phyloP scores from a whole-genome alignment of 2,888 invertebrate genomes.

The Acheta domesticus region DNA sequence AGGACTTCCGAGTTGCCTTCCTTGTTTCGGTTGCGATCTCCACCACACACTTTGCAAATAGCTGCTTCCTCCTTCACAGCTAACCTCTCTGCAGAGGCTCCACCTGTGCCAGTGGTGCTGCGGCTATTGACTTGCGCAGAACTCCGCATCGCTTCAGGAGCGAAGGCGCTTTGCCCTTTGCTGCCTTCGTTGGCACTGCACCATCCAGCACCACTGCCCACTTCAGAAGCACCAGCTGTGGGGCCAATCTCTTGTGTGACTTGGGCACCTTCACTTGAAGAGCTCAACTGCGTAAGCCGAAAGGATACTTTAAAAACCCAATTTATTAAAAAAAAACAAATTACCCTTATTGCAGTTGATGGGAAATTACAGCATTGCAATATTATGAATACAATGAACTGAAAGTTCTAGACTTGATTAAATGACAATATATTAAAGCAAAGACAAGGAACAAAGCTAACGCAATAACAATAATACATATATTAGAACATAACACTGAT shows the following conservation, averaged over 20 bases:
- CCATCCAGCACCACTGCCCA: constrained; percentile 25
- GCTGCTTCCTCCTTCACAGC: constrained; percentile 38
- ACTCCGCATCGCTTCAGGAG: not conserved
- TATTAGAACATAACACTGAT: no score
- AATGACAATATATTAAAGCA: no score
- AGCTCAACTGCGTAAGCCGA: constrained; percentile 44
- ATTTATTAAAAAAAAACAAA: not conserved
- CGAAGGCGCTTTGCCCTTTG: no score
- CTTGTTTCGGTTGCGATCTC: constrained; percentile 47
- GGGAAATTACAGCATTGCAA: not conserved
- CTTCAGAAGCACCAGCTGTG: constrained; percentile 33
- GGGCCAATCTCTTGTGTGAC: constrained; percentile 45
- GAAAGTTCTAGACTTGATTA: no score
- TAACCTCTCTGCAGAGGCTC: constrained; percentile 30
- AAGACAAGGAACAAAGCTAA: no score
- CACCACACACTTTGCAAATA: constrained; percentile 52
- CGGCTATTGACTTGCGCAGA: not conserved
- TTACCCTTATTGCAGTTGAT: no score
- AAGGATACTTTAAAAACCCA: not conserved
- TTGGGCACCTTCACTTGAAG: constrained; percentile 50
- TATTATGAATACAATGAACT: no score
- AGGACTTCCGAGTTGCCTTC: constrained; percentile 53
- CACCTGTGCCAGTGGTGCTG: constrained; percentile 10
- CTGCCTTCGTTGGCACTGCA: not conserved
- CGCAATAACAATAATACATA: no score